These are phyloP conservation scores for Osmerus eperlanus DNA, from an alignment of 2,113 vertebrate genomes.

Conservation along the genomic window DNA sequence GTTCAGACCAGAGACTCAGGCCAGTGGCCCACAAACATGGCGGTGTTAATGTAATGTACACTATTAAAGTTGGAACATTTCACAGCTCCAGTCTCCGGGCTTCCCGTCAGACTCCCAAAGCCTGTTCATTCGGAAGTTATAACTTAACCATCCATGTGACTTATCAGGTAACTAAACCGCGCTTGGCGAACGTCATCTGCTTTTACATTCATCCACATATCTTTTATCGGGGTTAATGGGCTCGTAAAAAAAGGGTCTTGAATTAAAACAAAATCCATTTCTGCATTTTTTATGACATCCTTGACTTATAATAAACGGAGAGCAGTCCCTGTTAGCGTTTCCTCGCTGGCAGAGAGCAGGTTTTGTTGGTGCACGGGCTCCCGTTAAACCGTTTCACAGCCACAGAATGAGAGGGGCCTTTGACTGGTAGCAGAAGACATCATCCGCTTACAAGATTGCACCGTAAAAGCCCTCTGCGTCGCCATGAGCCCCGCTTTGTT, in stretches of 20 bases:
- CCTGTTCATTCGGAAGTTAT: slow-evolving; percentile 36
- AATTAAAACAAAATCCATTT: slow-evolving; percentile 42
- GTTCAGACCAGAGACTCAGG: slow-evolving; percentile 24
- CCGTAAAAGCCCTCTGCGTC: slow-evolving; percentile 64
- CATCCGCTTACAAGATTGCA: slow-evolving; percentile 60
- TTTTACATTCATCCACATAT: slow-evolving; percentile 30
- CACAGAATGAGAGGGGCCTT: slow-evolving; percentile 60
- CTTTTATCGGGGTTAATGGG: slow-evolving; percentile 36
- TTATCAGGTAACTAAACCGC: slow-evolving; percentile 40
- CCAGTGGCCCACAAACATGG: slow-evolving; percentile 16
- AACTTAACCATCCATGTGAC: slow-evolving; percentile 28
- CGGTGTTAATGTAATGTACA: slow-evolving; percentile 4
- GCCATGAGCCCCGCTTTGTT: slow-evolving; percentile 73
- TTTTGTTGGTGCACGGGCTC: slow-evolving; percentile 50
- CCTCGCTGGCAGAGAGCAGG: slow-evolving; percentile 35
- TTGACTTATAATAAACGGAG: slow-evolving; percentile 33
- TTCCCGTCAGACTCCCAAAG: slow-evolving; percentile 13
- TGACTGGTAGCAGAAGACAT: slow-evolving; percentile 67
- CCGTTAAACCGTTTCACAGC: slow-evolving; percentile 68
- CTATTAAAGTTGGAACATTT: slow-evolving; percentile 33
- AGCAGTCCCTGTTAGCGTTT: slow-evolving; percentile 34
- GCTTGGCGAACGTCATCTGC: slow-evolving; percentile 14
- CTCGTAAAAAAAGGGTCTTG: slow-evolving; percentile 37
- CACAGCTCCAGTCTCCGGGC: slow-evolving; percentile 27
- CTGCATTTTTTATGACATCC: slow-evolving; percentile 61